Base-by-base conservation (phyloP, 2,113 vertebrate species). In the Corynorhinus townsendii region DNA sequence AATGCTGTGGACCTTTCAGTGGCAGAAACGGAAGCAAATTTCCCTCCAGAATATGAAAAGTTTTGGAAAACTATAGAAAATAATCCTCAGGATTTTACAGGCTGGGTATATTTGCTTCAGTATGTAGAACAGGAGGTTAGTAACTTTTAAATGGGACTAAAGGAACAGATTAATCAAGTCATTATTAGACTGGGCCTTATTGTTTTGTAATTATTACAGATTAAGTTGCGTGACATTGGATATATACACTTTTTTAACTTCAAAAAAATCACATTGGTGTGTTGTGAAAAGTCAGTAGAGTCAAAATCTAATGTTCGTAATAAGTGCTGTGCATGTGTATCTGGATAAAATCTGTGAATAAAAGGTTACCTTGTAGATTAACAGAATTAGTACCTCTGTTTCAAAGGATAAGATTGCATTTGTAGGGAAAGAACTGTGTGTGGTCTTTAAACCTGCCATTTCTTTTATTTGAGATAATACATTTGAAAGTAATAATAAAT, bases 111-210 rank as follows among this genome's bases (percentile, higher is more conserved):
- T 97, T 98, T 99, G 14, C 98, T 99, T 94, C 99, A 99, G 93
- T 99, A 99, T 66, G 99, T 99, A 30, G 99, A 99, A 97, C 99
- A 99, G 98, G 99, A 99, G 99, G 99, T 99, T 89, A 98, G 98
- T 98, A 82, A 38, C 0, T 79, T 43, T 54, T 94, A 92, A 95
- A 79, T 96, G 84, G 52, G 20, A 30, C 94, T 68, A 95, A 33
- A 7, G 17, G 49, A 35, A 71, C 45, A 91, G 26, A 83, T 40
- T 90, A 84, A 75, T 90, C 4, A 77, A 62, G 11, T 89, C 62
- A 56, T 87, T 33, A 49, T 9, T 35, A 81, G 33, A 52, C 20
- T 43, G 75, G 6, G 4, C 20, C 12, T 94, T 94, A 90, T 1
- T 96, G 20, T 80, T 97, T 83, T 95, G 2, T 88, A 84, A 72